These are phyloP conservation scores for Dendrolimus punctatus DNA, from an alignment of 1,140 invertebrate species.

Conservation along the genomic window DNA sequence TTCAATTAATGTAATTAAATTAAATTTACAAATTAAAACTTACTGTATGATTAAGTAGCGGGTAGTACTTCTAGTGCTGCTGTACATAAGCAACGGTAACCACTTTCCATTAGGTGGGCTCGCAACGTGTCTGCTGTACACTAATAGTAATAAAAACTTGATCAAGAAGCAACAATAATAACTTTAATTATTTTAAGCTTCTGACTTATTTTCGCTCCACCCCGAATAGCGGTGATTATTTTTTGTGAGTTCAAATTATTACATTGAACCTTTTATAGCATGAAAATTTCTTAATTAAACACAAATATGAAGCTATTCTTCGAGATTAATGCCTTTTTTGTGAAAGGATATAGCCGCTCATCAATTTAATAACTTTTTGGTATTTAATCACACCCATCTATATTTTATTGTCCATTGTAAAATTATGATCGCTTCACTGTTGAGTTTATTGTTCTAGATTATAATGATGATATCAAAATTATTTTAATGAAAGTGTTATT, in stretches of 20 bases:
- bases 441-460: too few species aligned
- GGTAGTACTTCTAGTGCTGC: too few species aligned
- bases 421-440: slow-evolving; percentile 1
- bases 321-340: slow-evolving; percentile 49
- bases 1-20: too few species aligned
- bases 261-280: slow-evolving; percentile 38
- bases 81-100: too few species aligned
- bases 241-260: slow-evolving; percentile 30
- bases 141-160: neutral
- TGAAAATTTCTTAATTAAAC: slow-evolving; percentile 60
- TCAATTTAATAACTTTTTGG: slow-evolving; percentile 49
- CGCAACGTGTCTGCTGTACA: too few species aligned
- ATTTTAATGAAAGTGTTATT: neutral
- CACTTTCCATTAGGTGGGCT: too few species aligned
- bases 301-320: slow-evolving; percentile 49
- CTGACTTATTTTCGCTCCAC: slow-evolving; percentile 25
- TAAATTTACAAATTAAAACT: too few species aligned
- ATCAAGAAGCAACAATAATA: neutral
- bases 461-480: slow-evolving; percentile 2
- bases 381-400: slow-evolving; percentile 26
- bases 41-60: too few species aligned
- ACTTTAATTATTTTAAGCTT: slow-evolving; percentile 14
- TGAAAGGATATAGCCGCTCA: slow-evolving; percentile 46
- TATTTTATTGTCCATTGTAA: slow-evolving; percentile 19
- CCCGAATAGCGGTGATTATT: slow-evolving; percentile 16